Evolutionary conservation across 2,113 vertebrate species (phyloP).

Genomic region (Perca fluviatilis): DNA sequence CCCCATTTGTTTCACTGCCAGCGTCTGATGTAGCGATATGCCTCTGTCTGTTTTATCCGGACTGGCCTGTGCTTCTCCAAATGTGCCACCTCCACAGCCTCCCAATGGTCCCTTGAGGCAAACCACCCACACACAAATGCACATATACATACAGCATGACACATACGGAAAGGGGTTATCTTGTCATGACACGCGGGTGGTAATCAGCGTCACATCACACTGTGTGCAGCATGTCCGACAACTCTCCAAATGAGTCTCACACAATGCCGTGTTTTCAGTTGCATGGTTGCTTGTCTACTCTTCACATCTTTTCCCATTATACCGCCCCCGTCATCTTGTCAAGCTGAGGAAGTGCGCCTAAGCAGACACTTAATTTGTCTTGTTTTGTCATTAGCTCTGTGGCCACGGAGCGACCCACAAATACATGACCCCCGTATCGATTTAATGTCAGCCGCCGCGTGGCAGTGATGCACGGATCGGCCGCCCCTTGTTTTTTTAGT

Average conservation of each 20-base stretch:
- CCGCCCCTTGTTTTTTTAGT: conserved; percentile 50
- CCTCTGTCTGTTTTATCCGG: conserved; percentile 61
- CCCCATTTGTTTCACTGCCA: conserved; percentile 73
- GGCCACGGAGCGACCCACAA: conserved; percentile 59
- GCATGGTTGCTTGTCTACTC: conserved; percentile 19
- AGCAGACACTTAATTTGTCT: conserved; percentile 83
- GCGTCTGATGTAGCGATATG: conserved; percentile 61
- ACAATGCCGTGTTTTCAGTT: conserved; percentile 57
- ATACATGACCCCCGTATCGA: conserved; percentile 73
- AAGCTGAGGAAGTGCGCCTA: conserved; percentile 61
- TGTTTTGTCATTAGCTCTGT: conserved; percentile 78
- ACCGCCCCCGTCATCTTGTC: conserved; percentile 61
- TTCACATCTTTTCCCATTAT: conserved; percentile 49
- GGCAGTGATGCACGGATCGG: conserved; percentile 65
- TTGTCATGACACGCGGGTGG: conserved; percentile 44
- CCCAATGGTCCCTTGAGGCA: conserved; percentile 43
- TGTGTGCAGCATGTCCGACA: conserved; percentile 25
- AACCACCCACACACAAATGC: conserved; percentile 21
- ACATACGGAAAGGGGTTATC: conserved; percentile 56
- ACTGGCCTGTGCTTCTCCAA: conserved; percentile 40
- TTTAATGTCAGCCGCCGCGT: conserved; percentile 57
- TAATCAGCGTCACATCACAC: conserved; percentile 70
- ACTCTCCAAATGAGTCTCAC: conserved; percentile 49
- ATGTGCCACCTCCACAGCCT: conserved; percentile 54
- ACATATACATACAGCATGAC: conserved; percentile 21